phyloP scores from a whole-genome alignment of 2,797 vertebrate species.

The Sebastes jordani region DNA sequence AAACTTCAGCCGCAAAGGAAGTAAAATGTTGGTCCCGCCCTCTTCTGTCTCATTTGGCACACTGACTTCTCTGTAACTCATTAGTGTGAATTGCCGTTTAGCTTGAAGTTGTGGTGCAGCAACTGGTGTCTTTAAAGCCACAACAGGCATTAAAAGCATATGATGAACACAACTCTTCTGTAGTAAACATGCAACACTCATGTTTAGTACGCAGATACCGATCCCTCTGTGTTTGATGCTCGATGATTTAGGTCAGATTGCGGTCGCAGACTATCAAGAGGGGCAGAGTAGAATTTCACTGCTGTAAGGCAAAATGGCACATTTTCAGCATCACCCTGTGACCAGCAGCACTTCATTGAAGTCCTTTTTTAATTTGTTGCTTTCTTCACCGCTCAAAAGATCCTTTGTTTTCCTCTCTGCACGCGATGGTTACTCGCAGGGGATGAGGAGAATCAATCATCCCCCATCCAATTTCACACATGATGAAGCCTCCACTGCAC shows the following conservation, averaged over 20 bases:
- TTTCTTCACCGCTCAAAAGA: constrained; percentile 29
- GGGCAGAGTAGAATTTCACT: constrained; percentile 15
- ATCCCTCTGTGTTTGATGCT: constrained; percentile 38
- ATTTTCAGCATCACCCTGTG: constrained; percentile 19
- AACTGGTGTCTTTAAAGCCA: neutral
- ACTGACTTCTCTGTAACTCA: neutral
- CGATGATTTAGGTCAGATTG: constrained; percentile 51
- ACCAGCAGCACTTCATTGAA: constrained; percentile 31
- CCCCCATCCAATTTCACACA: constrained; percentile 60
- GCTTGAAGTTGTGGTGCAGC: neutral
- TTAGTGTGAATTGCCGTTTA: neutral
- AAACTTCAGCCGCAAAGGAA: neutral
- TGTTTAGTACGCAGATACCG: constrained; percentile 10
- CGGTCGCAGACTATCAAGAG: constrained; percentile 9
- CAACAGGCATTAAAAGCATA: neutral
- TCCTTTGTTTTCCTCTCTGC: constrained; percentile 22
- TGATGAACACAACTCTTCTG: neutral
- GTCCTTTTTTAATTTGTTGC: constrained; percentile 14
- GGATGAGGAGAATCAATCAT: constrained; percentile 38
- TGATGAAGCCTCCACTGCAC: constrained; percentile 16
- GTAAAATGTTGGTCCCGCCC: neutral
- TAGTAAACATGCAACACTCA: neutral
- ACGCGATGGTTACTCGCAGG: neutral
- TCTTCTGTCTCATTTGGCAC: neutral
- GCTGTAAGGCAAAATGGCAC: constrained; percentile 40